phyloP scores from a whole-genome alignment of 2,888 invertebrate species.

The Dyspetes luteomarginatus region DNA sequence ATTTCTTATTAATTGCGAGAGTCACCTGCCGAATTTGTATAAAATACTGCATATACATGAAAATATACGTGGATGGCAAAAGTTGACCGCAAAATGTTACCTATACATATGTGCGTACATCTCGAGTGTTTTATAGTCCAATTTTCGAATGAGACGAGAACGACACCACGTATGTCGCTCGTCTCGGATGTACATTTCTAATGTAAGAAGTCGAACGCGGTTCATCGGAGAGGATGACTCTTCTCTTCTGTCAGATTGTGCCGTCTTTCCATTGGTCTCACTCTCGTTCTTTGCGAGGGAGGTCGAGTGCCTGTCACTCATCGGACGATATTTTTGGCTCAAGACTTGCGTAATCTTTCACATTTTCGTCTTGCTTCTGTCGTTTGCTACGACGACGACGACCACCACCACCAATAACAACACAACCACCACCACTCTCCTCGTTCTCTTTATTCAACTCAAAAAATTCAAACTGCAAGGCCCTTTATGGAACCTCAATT shows the following conservation, averaged over 20 bases:
- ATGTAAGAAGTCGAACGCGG: conserved; percentile 26
- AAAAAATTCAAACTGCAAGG: no score
- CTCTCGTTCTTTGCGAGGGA: conserved; percentile 70
- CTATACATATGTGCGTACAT: conserved; percentile 30
- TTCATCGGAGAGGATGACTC: conserved; percentile 53
- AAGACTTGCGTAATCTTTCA: conserved; percentile 66
- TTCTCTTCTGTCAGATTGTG: conserved; percentile 57
- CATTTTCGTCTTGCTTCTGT: conserved; percentile 44
- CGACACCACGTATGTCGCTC: conserved; percentile 33
- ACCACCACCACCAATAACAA: conserved; percentile 1
- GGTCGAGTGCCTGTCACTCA: conserved; percentile 80
- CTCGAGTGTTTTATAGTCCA: conserved; percentile 49
- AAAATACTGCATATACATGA: no score
- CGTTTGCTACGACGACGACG: conserved; percentile 8
- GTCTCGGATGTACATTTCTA: conserved; percentile 23
- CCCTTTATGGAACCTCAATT: no score
- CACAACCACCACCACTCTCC: no score
- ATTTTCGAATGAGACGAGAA: conserved; percentile 42
- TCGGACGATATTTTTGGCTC: conserved; percentile 76
- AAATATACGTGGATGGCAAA: no score
- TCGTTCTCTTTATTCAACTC: no score
- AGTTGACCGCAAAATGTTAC: neutral
- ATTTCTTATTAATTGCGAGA: no score
- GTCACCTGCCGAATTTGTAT: no score
- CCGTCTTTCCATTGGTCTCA: conserved; percentile 61